Base-by-base conservation (phyloP, 1,140 invertebrate genomes). In the Drosophila ironensis region DNA sequence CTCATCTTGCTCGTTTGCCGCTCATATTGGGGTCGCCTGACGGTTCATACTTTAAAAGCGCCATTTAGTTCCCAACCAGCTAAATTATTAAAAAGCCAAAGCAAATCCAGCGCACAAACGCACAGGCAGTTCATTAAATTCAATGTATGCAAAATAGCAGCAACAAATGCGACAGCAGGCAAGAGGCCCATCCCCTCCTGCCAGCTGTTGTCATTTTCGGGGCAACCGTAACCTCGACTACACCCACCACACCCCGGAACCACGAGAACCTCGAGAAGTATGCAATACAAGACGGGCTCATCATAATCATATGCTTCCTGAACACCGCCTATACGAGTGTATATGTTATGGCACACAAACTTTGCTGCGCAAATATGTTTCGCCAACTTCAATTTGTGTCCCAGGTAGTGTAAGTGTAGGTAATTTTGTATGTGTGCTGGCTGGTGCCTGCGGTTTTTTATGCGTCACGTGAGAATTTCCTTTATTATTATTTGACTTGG, bases 401-500 rank as follows among this genome's bases (percentile, higher is more conserved):
- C 41, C 44, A 56, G 67, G 52, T 24, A 57, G 47, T 12, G 30
- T 42, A 59, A 46, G n/a, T 12, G 24, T 53, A 22, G 42, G 51
- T 46, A 22, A 14, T 35, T 28, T 3, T 47, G 11, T 52, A 24
- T 45, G 50, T 45, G 50, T 50, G 66, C 41, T 17, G 53, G 66
- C 51, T 28, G 8, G 48, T 20, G 7, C 8, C 3, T 3, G 30
- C 16, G 56, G 25, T 70, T 71, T 48, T 84, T 86, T 86, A 84
- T 87, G 76, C 74, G 80, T 86, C 80, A 86, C 80, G 80, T 86
- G 80, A 86, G 80, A 86, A 87, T 86, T 86, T 73, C 60, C 71
- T 80, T 86, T 80, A 80, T 87, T 86, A 80, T 86, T 86, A 86
- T 80, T 86, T 86, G 53, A 61, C 38, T 81, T 50, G 60, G 57